These are phyloP conservation scores for Embiotoca jacksoni DNA, from an alignment of 2,113 vertebrate species.

Conservation along the genomic window DNA sequence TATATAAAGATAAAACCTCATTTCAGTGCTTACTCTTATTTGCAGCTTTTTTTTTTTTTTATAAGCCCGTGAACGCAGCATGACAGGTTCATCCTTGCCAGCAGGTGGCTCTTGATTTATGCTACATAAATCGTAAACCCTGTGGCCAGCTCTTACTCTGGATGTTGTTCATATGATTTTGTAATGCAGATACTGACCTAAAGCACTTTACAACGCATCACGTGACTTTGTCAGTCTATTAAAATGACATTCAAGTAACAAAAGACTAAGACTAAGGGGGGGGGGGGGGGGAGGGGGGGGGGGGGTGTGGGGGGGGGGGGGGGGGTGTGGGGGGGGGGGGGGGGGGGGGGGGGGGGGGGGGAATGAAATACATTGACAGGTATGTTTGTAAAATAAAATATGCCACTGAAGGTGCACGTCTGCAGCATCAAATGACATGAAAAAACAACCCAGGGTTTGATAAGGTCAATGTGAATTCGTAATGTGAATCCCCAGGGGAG, in stretches of 20 bases:
- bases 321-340: too few relatives aligned
- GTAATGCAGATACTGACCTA: neutral
- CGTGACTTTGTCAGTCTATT: neutral
- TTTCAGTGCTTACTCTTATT: neutral
- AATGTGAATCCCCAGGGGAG: constrained; percentile 1
- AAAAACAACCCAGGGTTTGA: neutral
- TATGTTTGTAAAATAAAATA: neutral
- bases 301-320: too few relatives aligned
- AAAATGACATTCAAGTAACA: neutral
- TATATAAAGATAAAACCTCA: neutral
- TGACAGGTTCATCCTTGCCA: constrained; percentile 33
- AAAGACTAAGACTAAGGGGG: too few relatives aligned
- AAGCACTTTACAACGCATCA: too few relatives aligned
- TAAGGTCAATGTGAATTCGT: constrained; percentile 40
- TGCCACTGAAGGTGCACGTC: neutral
- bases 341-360: too few relatives aligned
- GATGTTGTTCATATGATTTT: too few relatives aligned
- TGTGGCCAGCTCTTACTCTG: neutral
- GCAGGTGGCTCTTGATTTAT: constrained; percentile 53
- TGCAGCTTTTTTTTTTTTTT: neutral
- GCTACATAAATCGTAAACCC: neutral
- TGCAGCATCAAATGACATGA: neutral
- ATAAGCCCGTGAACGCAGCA: constrained; percentile 1
- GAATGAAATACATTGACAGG: too few relatives aligned
- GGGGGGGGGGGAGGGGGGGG: too few relatives aligned